Conservation (phyloP, 2,113 vertebrate genomes). For the Podiceps cristatus region DNA sequence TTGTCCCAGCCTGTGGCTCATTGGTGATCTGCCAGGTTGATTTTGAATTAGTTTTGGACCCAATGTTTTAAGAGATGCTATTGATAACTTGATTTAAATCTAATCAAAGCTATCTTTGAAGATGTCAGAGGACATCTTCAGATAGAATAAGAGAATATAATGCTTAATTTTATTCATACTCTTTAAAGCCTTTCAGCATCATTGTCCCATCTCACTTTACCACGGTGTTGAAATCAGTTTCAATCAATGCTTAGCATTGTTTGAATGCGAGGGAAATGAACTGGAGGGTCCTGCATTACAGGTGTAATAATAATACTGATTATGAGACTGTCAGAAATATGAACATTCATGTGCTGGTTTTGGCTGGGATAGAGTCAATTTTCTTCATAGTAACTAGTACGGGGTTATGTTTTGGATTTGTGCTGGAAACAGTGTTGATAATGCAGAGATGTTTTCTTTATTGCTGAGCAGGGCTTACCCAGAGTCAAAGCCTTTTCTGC, state of each 20-base stretch:
- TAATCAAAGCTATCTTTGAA: neutral
- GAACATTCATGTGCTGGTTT: neutral
- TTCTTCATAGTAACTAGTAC: no score
- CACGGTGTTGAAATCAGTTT: neutral
- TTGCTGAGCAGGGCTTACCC: no score
- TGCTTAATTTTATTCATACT: neutral
- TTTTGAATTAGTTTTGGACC: neutral
- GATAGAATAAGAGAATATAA: neutral
- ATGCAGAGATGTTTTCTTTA: no score
- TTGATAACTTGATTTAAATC: neutral
- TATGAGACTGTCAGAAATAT: neutral
- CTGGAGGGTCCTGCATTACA: neutral
- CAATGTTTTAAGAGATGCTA: neutral
- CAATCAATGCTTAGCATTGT: neutral
- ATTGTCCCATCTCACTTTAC: neutral
- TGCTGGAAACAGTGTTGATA: no score
- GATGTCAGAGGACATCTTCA: neutral
- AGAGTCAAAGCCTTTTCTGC: no score
- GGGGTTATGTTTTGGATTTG: no score
- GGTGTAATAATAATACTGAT: neutral
- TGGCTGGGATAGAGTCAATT: no score
- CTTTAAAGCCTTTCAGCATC: neutral
- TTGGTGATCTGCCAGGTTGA: neutral
- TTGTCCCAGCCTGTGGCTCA: neutral
- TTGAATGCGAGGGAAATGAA: neutral